phyloP scores from a whole-genome alignment of 2,113 vertebrate genomes.

The Xerus inauris region DNA sequence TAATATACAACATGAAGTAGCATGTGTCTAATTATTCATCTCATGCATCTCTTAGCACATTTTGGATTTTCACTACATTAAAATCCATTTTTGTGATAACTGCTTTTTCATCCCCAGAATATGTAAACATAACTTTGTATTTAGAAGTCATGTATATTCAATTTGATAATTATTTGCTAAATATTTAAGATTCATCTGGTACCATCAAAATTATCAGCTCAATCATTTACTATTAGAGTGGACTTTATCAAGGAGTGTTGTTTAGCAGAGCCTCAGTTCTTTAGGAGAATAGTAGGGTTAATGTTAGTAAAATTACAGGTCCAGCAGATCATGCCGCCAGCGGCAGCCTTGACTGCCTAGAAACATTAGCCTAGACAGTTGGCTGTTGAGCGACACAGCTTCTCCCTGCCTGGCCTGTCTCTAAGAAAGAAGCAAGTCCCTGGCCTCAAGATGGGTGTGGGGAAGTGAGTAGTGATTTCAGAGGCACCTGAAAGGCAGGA shows the following conservation, averaged over 20 bases:
- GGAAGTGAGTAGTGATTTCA: no score
- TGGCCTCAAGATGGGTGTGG: no score
- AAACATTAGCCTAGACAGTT: no score
- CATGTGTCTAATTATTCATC: neutral
- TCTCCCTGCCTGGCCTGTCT: no score
- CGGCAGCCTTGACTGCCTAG: no score
- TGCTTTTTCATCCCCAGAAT: neutral
- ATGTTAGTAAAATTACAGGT: neutral
- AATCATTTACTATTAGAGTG: neutral
- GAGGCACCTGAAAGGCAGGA: no score
- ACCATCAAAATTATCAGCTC: neutral
- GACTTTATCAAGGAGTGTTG: neutral
- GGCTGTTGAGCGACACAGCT: no score
- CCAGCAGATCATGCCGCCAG: no score
- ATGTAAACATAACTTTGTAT: neutral
- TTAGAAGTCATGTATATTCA: neutral
- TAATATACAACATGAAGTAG: neutral
- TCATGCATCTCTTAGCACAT: neutral
- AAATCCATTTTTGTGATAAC: neutral
- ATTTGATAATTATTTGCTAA: neutral
- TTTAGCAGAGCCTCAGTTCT: neutral
- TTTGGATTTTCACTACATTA: neutral
- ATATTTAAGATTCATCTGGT: neutral
- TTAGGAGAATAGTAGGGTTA: neutral
- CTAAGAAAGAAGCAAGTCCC: no score